Evolutionary conservation across 1,140 invertebrate species (phyloP).

Genomic region (Chelonus insularis): DNA sequence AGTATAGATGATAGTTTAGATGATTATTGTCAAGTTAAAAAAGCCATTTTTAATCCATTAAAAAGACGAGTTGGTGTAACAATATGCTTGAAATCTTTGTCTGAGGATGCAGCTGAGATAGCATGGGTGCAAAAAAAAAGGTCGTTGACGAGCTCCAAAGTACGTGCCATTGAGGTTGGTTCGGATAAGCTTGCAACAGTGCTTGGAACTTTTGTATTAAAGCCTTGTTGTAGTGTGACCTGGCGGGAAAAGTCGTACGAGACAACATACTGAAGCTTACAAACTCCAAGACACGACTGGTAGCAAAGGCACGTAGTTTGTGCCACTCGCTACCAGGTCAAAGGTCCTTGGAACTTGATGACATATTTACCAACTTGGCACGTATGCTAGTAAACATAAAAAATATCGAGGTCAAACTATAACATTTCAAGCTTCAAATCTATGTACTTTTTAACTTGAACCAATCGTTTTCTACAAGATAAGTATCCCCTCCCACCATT

Average conservation of each 20-base stretch:
- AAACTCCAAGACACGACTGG: constrained; percentile 13
- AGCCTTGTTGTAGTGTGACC: background rate
- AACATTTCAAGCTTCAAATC: no score
- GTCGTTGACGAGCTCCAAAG: constrained; percentile 2
- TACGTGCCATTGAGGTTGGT: background rate
- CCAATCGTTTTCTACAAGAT: no score
- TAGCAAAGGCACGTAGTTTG: constrained; percentile 4
- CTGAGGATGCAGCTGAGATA: background rate
- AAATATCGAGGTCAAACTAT: constrained; percentile 1
- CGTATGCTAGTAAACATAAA: background rate
- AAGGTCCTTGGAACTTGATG: constrained; percentile 14
- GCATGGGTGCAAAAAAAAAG: background rate
- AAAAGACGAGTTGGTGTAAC: background rate
- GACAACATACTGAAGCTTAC: constrained; percentile 6
- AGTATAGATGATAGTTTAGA: no score
- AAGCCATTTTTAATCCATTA: no score
- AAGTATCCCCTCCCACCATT: no score
- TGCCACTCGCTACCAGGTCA: constrained; percentile 14
- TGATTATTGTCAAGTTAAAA: background rate
- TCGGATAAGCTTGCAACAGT: background rate
- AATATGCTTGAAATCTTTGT: background rate
- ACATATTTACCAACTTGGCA: constrained; percentile 10
- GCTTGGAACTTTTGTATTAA: background rate
- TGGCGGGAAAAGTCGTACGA: background rate
- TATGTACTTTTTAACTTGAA: no score